These are phyloP conservation scores for Echinops telfairi DNA, from an alignment of 2,113 vertebrate species.

Conservation along the genomic window DNA sequence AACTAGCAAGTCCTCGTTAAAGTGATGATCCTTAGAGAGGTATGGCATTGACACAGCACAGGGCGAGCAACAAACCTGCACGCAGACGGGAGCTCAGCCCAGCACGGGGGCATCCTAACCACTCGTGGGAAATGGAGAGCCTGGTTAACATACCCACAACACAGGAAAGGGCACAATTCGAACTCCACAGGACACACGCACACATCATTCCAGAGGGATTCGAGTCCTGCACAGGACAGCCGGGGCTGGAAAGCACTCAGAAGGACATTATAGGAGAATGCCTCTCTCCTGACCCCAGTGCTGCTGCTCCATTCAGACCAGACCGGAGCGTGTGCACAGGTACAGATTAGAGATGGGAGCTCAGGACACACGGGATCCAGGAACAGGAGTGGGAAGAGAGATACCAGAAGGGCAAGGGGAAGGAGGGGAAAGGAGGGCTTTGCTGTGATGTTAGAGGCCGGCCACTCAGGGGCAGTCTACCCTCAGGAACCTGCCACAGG, in stretches of 20 bases:
- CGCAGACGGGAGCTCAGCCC: background rate
- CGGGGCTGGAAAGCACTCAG: background rate
- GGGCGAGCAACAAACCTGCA: constrained; percentile 10
- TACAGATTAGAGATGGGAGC: no score
- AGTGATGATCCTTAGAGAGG: background rate
- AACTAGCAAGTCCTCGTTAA: background rate
- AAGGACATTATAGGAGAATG: background rate
- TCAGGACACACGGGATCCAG: no score
- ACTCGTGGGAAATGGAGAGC: background rate
- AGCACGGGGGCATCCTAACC: background rate
- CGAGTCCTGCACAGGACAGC: constrained; percentile 2
- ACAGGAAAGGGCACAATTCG: background rate
- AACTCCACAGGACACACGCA: background rate
- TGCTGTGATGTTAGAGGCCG: no score
- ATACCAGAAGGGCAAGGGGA: background rate
- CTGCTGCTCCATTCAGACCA: no score
- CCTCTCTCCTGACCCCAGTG: no score
- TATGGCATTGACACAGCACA: background rate
- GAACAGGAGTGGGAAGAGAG: no score
- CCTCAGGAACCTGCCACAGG: no score
- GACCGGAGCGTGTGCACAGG: no score
- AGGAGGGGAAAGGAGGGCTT: no score
- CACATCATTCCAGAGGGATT: background rate
- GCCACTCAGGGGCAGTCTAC: no score
- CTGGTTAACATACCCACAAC: background rate